Conservation (phyloP, 2,113 vertebrate species). For the Scomber scombrus region DNA sequence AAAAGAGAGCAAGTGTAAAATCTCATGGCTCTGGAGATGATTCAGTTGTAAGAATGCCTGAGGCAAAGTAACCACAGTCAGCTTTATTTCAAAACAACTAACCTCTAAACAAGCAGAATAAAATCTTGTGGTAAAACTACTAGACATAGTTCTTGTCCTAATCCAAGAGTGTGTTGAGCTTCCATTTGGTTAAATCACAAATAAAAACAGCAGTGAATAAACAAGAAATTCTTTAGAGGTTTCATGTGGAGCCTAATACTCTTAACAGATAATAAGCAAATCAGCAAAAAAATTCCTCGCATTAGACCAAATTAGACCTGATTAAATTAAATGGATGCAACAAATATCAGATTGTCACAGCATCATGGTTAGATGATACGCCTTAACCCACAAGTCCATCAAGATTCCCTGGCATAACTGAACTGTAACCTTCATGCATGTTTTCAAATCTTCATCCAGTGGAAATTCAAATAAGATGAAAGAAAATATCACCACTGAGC, state of each 20-base stretch:
- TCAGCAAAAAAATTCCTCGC: not conserved
- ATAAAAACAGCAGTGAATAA: not conserved
- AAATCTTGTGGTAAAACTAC: not conserved
- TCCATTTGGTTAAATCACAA: not conserved
- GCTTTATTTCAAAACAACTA: conserved; percentile 40
- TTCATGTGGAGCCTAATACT: not conserved
- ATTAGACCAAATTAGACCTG: not conserved
- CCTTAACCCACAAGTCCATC: not conserved
- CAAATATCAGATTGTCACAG: not conserved
- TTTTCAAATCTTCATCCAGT: not conserved
- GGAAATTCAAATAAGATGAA: not conserved
- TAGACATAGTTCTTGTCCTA: not conserved
- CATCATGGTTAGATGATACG: not conserved
- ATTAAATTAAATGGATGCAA: not conserved
- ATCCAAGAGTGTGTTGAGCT: not conserved
- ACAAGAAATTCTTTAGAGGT: not conserved
- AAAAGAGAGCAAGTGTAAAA: conserved; percentile 32
- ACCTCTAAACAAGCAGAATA: conserved; percentile 12
- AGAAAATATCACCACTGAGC: conserved; percentile 4
- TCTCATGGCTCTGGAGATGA: conserved; percentile 39
- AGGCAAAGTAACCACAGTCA: conserved; percentile 35
- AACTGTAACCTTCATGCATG: not conserved
- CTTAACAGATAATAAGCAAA: not conserved
- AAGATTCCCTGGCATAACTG: not conserved
- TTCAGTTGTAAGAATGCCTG: conserved; percentile 37